phyloP scores from a whole-genome alignment of 2,888 invertebrate genomes.

The Oeneis ivallda region DNA sequence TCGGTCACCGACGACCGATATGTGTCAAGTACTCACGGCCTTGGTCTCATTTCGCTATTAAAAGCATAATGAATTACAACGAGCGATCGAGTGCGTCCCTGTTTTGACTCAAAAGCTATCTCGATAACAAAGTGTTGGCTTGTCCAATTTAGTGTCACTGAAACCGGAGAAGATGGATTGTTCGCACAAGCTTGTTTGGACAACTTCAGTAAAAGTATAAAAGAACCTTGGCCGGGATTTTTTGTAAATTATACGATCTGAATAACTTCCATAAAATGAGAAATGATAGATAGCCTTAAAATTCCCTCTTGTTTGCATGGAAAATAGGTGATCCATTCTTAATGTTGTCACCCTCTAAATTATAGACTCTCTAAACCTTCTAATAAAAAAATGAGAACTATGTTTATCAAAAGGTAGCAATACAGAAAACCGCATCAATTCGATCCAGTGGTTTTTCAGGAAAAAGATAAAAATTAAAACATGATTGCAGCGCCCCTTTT shows the following conservation, averaged over 20 bases:
- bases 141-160: constrained; percentile 28
- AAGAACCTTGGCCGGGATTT: neutral
- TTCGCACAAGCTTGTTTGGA: constrained; percentile 16
- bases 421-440: too few species aligned
- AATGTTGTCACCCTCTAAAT: too few species aligned
- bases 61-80: constrained; percentile 77
- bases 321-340: too few species aligned
- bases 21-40: constrained; percentile 77
- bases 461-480: too few species aligned
- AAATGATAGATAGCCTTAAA: neutral
- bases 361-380: too few species aligned
- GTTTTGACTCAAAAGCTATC: constrained; percentile 46
- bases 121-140: constrained; percentile 39
- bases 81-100: constrained; percentile 58
- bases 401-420: too few species aligned
- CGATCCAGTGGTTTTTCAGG: too few species aligned
- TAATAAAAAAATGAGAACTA: too few species aligned
- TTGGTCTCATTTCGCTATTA: constrained; percentile 79
- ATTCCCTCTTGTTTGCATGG: neutral
- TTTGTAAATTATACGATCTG: constrained; percentile 40
- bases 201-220: neutral
- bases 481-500: too few species aligned
- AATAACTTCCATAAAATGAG: neutral
- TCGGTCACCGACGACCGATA: constrained; percentile 63
- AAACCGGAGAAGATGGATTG: constrained; percentile 35